A percentile compares a stretch with the other conserved stretches of the same genome.
phyloP scores from a whole-genome alignment of 2,113 vertebrate genomes.

The Tragelaphus buxtoni region DNA sequence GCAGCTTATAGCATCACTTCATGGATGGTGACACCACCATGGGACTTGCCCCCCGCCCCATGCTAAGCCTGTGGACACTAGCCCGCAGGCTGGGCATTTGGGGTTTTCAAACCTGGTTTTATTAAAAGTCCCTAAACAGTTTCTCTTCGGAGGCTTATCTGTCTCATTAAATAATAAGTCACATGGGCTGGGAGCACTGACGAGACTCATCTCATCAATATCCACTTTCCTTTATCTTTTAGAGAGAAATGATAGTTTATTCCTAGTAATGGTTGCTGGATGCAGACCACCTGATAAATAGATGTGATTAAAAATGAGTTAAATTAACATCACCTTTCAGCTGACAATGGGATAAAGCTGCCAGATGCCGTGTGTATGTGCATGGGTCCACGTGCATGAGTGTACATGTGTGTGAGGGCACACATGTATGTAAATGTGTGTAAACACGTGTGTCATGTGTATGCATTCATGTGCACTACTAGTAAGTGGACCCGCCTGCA shows the following conservation, averaged over 20 bases:
- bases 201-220: background rate
- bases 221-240: background rate
- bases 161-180: background rate
- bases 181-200: background rate
- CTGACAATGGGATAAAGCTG: background rate
- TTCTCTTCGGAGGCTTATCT: background rate
- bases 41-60: rapidly evolving
- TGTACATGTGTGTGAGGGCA: rapidly evolving
- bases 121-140: background rate
- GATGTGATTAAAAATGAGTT: background rate
- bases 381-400: background rate
- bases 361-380: background rate
- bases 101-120: background rate
- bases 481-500: rapidly evolving
- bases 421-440: rapidly evolving
- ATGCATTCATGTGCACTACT: rapidly evolving
- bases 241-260: background rate
- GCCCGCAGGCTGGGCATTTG: background rate
- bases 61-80: background rate
- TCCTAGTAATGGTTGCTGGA: background rate
- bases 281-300: background rate
- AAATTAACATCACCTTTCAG: background rate
- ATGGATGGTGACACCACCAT: rapidly evolving
- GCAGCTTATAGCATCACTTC: no score
- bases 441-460: rapidly evolving